Evolutionary conservation across 2,797 vertebrate genomes (phyloP), one percentile per base, ranked within the genome.

Genomic region (Sebastes flavidus): DNA sequence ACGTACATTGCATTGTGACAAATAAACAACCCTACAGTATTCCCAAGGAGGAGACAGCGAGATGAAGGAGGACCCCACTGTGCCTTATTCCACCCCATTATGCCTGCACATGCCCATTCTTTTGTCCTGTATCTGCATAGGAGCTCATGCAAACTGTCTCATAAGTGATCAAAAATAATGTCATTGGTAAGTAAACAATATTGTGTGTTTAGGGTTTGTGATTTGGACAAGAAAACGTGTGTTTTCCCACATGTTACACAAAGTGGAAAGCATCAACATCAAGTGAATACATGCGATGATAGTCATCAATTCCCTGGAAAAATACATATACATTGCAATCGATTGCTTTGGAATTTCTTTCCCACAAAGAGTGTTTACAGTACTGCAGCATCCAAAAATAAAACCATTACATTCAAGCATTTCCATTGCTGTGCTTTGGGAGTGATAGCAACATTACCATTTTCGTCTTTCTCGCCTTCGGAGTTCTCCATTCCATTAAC

Each of bases 371-470:
- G 32, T 82, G 73, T 85, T 89, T 90, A 91, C 88, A 94, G 90
- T 88, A 89, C 87, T 86, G 74, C 66, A 85, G 59, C 87, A 74
- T 84, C 56, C 65, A 72, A 67, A 78, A 79, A 80, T 30, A 71
- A 80, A 83, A 59, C 27, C 52, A 54, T 62, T 87, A 91, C 83
- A 87, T 92, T 93, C 88, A 91, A 93, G 89, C 84, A 67, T 91
- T 82, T 86, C 70, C 75, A 74, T 87, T 61, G 80, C 78, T 83
- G 80, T 77, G 78, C 62, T 90, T 91, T 88, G 75, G 78, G 58
- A 80, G 66, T 70, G 77, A 81, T 34, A 22, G 69, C 65, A 83
- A 84, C 72, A 56, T 68, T 67, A 49, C 29, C 65, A 38, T 72
- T 54, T 78, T 67, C 5, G 24, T 56, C 49, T 36, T 20, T 36